A percentile compares a stretch with the other conserved stretches of the same genome.
Conservation (phyloP, 2,888 invertebrate genomes). For the Leucophenga maculata region DNA sequence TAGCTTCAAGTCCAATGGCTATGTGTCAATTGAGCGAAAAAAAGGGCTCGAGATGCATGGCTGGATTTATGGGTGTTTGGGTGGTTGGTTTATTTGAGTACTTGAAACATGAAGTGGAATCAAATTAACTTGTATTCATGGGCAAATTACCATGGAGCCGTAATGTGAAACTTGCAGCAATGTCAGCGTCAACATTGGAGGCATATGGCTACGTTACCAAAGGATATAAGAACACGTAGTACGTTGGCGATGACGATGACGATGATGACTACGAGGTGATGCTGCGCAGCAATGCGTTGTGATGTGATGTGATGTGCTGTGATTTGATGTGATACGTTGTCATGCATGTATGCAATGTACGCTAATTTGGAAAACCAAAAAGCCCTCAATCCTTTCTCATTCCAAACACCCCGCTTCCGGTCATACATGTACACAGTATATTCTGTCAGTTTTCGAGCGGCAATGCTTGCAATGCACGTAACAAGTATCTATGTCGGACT, state of each 20-base stretch:
- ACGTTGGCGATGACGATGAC: not conserved
- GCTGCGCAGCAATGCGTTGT: too few species aligned
- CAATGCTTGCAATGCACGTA: too few species aligned
- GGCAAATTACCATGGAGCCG: slow-evolving; percentile 31
- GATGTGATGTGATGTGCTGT: too few species aligned
- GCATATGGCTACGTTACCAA: not conserved
- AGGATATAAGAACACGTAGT: not conserved
- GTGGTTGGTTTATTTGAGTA: too few species aligned
- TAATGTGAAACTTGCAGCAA: slow-evolving; percentile 27
- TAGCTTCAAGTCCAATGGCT: not conserved
- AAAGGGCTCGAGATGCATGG: slow-evolving; percentile 2
- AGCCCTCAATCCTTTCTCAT: too few species aligned
- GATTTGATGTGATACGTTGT: not conserved
- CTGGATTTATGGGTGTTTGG: not conserved
- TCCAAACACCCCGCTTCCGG: too few species aligned
- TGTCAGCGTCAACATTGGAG: not conserved
- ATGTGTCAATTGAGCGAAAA: slow-evolving; percentile 6
- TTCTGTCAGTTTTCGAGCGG: too few species aligned
- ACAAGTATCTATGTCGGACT: too few species aligned
- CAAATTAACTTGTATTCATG: slow-evolving; percentile 34
- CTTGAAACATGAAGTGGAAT: slow-evolving; percentile 23
- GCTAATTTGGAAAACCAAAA: slow-evolving; percentile 22
- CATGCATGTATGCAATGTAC: slow-evolving; percentile 1
- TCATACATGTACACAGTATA: too few species aligned
- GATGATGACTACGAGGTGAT: too few species aligned